Conservation (phyloP, 2,888 invertebrate genomes). For the Synergus laeviventris region DNA sequence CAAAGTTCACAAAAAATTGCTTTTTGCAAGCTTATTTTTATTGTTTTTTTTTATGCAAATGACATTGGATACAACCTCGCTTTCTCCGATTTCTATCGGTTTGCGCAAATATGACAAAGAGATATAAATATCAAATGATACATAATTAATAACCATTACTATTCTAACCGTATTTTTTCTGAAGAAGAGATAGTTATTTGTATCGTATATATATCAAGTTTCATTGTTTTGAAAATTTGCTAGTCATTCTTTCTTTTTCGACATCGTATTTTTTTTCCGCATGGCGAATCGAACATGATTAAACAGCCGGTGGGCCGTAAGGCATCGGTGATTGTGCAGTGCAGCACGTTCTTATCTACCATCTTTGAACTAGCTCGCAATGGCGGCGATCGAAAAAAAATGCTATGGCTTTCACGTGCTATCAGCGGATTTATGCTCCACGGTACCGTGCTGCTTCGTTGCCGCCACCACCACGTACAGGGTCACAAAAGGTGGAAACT, state of each 20-base stretch:
- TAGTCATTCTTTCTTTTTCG: background rate
- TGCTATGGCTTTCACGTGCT: conserved; percentile 66
- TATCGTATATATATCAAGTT: background rate
- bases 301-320: conserved; percentile 23
- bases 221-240: conserved; percentile 20
- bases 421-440: conserved; percentile 68
- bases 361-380: conserved; percentile 62
- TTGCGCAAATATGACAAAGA: conserved; percentile 3
- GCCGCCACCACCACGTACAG: conserved; percentile 46
- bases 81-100: conserved; percentile 10
- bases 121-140: background rate
- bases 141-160: conserved; percentile 29
- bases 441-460: conserved; percentile 52
- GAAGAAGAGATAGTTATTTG: background rate
- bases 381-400: conserved; percentile 58
- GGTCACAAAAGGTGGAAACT: background rate
- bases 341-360: conserved; percentile 57
- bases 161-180: background rate
- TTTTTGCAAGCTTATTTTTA: background rate
- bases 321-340: conserved; percentile 48
- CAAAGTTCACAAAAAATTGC: background rate
- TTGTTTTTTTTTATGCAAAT: background rate
- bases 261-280: conserved; percentile 17
- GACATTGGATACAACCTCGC: background rate
- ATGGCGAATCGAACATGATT: conserved; percentile 31